phyloP scores from a whole-genome alignment of 2,888 invertebrate species.

The Thereva nobilitata region DNA sequence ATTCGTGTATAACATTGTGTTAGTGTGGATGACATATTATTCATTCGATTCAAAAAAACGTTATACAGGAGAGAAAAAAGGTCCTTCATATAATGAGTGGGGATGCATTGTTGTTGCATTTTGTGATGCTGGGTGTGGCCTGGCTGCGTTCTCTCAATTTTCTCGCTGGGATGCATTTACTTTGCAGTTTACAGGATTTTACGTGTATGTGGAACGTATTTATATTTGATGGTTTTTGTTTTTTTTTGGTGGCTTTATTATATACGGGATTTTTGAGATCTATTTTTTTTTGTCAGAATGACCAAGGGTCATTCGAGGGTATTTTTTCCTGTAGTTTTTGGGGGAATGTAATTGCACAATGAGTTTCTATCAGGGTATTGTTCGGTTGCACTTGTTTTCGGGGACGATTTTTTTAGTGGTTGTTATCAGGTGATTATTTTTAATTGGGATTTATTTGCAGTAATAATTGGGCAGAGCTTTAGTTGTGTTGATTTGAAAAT shows the following conservation, averaged over 20 bases:
- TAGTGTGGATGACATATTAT: too few relatives aligned
- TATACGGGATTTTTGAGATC: too few relatives aligned
- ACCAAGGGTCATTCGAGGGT: constrained; percentile 29
- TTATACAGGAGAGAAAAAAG: constrained; percentile 28
- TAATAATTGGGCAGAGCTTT: too few relatives aligned
- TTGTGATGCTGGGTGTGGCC: constrained; percentile 9
- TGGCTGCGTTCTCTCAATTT: constrained; percentile 27
- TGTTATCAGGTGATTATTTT: too few relatives aligned
- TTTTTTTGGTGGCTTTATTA: too few relatives aligned
- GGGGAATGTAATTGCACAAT: background rate
- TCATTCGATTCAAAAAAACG: constrained; percentile 6
- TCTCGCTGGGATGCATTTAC: constrained; percentile 19
- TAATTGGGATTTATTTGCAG: too few relatives aligned
- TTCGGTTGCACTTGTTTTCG: constrained; percentile 30
- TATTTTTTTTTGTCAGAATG: constrained; percentile 23
- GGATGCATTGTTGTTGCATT: constrained; percentile 23
- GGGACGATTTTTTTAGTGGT: background rate
- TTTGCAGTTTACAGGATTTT: constrained; percentile 12
- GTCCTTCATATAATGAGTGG: constrained; percentile 12
- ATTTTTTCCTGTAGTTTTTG: background rate
- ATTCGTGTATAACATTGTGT: too few relatives aligned
- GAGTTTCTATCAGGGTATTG: background rate
- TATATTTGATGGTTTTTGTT: background rate
- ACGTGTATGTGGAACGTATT: constrained; percentile 20
- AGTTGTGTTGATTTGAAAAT: too few relatives aligned